phyloP scores from a whole-genome alignment of 2,113 vertebrate genomes.

The Panthera uncia region DNA sequence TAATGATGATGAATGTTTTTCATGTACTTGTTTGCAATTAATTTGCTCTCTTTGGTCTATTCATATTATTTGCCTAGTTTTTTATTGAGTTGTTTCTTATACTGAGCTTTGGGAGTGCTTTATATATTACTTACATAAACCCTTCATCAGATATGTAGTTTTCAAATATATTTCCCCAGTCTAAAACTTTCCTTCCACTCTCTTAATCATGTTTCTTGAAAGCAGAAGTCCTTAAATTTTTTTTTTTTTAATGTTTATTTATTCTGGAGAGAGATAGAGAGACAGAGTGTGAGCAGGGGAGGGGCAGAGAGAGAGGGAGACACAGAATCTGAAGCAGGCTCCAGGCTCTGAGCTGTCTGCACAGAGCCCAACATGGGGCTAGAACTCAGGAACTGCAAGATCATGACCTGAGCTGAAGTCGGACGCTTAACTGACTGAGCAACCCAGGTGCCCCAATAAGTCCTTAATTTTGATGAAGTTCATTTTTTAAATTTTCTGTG shows the following conservation, averaged over 20 bases:
- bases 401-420: too few species aligned
- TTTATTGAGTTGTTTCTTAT: background rate
- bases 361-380: too few species aligned
- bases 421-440: too few species aligned
- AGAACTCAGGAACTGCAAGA: too few species aligned
- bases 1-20: background rate
- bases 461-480: background rate
- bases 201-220: background rate
- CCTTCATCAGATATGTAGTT: background rate
- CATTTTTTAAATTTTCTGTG: background rate
- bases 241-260: too few species aligned
- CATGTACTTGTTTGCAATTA: background rate
- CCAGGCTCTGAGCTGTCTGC: too few species aligned
- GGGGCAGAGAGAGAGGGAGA: too few species aligned
- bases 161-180: background rate
- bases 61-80: background rate
- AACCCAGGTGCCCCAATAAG: background rate
- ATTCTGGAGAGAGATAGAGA: too few species aligned
- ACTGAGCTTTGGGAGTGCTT: background rate
- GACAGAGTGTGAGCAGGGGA: too few species aligned
- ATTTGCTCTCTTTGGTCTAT: background rate
- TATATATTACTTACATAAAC: background rate
- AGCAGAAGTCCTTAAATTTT: background rate
- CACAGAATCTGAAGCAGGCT: too few species aligned
- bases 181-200: background rate